A percentile compares a stretch with the other conserved stretches of the same genome.
Evolutionary conservation across 2,888 invertebrate species (phyloP).

Genomic region (Spodoptera exigua): DNA sequence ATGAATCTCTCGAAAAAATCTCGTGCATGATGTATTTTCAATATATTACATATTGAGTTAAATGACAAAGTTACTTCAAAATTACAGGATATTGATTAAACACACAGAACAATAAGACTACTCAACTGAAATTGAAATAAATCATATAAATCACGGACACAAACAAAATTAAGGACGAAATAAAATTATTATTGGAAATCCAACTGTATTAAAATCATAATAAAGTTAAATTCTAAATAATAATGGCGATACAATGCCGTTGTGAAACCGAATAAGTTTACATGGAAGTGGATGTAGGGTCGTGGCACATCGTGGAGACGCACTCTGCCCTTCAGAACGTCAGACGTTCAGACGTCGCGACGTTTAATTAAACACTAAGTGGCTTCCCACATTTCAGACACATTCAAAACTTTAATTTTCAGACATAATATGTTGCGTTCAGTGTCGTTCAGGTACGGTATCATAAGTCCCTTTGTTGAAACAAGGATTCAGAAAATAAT

Average conservation of each 20-base stretch:
- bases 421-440: slow-evolving; percentile 37
- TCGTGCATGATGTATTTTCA: too few species aligned
- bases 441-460: slow-evolving; percentile 21
- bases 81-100: too few species aligned
- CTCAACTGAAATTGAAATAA: too few species aligned
- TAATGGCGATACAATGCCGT: slow-evolving; percentile 7
- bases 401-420: slow-evolving; percentile 54
- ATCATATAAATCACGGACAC: too few species aligned
- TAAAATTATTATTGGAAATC: too few species aligned
- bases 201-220: too few species aligned
- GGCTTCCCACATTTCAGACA: slow-evolving; percentile 56
- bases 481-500: background rate
- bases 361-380: slow-evolving; percentile 67
- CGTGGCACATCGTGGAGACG: slow-evolving; percentile 45
- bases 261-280: slow-evolving; percentile 48
- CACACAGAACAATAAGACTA: too few species aligned
- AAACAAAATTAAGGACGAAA: too few species aligned
- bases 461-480: slow-evolving; percentile 14
- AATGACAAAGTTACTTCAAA: too few species aligned
- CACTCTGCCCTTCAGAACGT: slow-evolving; percentile 46
- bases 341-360: slow-evolving; percentile 50
- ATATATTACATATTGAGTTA: too few species aligned
- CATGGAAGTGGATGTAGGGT: slow-evolving; percentile 41
- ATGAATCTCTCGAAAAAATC: too few species aligned
- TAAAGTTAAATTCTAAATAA: too few species aligned